Percentiles rank a stretch among this genome's conserved stretches.
Evolutionary conservation across 2,113 vertebrate genomes (phyloP).

Genomic region (Rhinogobius similis): DNA sequence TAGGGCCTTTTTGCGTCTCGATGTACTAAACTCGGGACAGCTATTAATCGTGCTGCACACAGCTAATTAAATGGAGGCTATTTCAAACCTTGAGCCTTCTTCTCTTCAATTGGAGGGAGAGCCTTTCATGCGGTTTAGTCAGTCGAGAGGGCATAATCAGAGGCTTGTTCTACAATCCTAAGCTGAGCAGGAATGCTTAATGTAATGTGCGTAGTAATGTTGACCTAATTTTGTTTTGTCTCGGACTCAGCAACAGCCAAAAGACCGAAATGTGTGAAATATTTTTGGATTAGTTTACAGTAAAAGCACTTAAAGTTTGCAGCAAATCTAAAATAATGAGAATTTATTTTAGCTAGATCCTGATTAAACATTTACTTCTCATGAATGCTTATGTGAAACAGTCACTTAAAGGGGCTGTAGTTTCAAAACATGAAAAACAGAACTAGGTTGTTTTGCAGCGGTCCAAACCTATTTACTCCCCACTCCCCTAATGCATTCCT

Average conservation of each 20-base stretch:
- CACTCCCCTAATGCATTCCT: too few relatives aligned
- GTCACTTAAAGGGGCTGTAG: too few relatives aligned
- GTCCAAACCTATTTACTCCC: too few relatives aligned
- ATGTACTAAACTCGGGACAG: slow-evolving; percentile 29
- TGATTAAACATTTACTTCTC: too few relatives aligned
- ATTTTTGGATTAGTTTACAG: not conserved
- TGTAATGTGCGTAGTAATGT: not conserved
- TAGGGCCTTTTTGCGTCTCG: slow-evolving; percentile 35
- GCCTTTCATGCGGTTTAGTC: slow-evolving; percentile 27
- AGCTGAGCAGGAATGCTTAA: not conserved
- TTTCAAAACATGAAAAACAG: too few relatives aligned
- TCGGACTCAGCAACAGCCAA: not conserved
- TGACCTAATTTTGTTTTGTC: not conserved
- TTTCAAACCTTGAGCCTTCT: slow-evolving; percentile 23
- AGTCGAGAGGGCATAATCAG: slow-evolving; percentile 27
- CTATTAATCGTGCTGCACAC: slow-evolving; percentile 37
- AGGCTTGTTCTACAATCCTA: not conserved
- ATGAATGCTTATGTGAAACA: too few relatives aligned
- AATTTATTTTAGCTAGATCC: too few relatives aligned
- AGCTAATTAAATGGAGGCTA: slow-evolving; percentile 52
- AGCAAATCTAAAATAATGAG: too few relatives aligned
- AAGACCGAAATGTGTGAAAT: not conserved
- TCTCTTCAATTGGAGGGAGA: slow-evolving; percentile 22
- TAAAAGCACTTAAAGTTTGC: not conserved
- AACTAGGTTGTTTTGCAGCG: too few relatives aligned